Base-by-base conservation (phyloP, 2,797 vertebrate genomes). In the Helicolenus hilgendorfi region DNA sequence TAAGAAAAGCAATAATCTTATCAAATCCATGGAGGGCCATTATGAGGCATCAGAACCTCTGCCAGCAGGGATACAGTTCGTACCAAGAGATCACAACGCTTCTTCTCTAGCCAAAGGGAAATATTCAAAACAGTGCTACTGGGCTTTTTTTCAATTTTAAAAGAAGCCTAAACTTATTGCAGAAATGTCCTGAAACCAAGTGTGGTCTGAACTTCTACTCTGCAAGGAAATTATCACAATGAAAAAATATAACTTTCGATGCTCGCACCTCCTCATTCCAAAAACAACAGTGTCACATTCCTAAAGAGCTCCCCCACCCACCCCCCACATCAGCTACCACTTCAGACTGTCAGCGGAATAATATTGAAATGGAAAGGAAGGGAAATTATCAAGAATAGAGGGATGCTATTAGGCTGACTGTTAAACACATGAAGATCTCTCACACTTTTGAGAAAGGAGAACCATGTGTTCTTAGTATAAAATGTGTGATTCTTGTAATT, bases 21-120 rank as follows among this genome's bases (percentile, higher is more conserved):
- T 94, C 89, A 92, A 95, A 95, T 94, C 94, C 94, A 91, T 22
- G 45, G 94, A 95, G 96, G 82, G 90, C 94, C 90, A 93, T 95
- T 95, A 95, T 41, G 77, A 94, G 82, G 88, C 91, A 67, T 93
- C 94, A 96, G 94, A 96, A 92, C 89, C 93, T 91, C 77, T 93
- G 92, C 91, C 91, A 95, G 93, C 82, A 93, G 92, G 92, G 91
- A 93, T 87, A 94, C 18, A 84, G 72, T 85, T 89, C 33, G 85
- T 82, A 95, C 91, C 92, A 88, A 84, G 91, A 94, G 91, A 96
- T 94, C 94, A 92, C 83, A 94, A 90, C 81, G 89, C 67, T 82
- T 89, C 87, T 93, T 88, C 84, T 91, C 77, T 93, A 72, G 91
- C 91, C 89, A 95, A 92, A 95, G 89, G 94, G 94, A 94, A 93